Evolutionary conservation across 2,797 vertebrate species (phyloP), one percentile per base, ranked within the genome.

Genomic region (Ctenopoma multispine): DNA sequence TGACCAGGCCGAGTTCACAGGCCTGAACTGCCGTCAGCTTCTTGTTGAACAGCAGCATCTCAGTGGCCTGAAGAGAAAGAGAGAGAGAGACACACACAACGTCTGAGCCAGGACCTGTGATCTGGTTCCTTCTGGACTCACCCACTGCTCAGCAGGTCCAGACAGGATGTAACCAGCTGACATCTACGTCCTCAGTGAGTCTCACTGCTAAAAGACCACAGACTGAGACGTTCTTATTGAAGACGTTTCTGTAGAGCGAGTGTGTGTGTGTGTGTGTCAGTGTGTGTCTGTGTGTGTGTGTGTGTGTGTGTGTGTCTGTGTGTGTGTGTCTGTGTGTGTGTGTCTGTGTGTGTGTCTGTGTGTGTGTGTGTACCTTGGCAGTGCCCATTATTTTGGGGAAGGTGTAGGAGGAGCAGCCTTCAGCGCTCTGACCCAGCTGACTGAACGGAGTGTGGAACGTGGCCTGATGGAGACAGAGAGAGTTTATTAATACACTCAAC

Each of bases 301-400:
- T 4, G 21, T 77, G 27, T 29, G 27, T 29, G 27, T 29, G 27
- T 29, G 27, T 29, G 53, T 21, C 71, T n/a, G 57, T 31, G 70
- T 12, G n/a, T 34, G 14, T 24, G 55, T 58, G 56, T 44, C 38
- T 59, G 56, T 44, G 57, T 31, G 57, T 8, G 24, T 46, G 56
- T 41, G 54, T 23, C 43, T 47, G 57, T 50, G 51, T 51, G 29
- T 11, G 50, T 21, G 54, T 49, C 34, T 24, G 46, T 36, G 20
- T 72, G 38, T 46, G 18, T 50, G 38, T 18, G 14, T 4, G 21
- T 77, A 88, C 97, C 96, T 98, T 99, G 61, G 92, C 84, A 13
- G 67, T 0, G 9, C 98, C 96, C 98, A 99, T 98, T 0, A 97
- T 92, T 85, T 93, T 97, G 47, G 97, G 97, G 79, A 98, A 99